Percentiles rank a stretch among this genome's conserved stretches.
Evolutionary conservation across 2,113 vertebrate species (phyloP).

Genomic region (Camelus bactrianus): DNA sequence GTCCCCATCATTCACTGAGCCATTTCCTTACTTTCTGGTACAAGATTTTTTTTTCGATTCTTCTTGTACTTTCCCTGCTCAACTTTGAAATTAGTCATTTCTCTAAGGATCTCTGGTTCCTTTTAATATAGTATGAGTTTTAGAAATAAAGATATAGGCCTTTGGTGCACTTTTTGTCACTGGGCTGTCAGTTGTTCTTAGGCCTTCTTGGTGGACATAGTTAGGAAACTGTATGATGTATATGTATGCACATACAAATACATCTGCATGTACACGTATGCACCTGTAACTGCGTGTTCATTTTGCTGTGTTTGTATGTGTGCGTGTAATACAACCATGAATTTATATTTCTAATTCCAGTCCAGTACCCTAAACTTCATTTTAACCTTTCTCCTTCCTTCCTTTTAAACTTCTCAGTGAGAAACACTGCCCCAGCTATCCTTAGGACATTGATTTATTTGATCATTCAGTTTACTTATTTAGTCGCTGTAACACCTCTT

Average conservation of each 20-base stretch:
- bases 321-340: not conserved
- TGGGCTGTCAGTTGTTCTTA: not conserved
- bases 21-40: slow-evolving; percentile 37
- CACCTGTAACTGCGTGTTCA: not conserved
- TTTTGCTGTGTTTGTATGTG: not conserved
- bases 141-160: not conserved
- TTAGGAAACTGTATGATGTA: not conserved
- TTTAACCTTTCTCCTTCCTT: not conserved
- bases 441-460: not conserved
- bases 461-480: not conserved
- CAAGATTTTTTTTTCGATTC: slow-evolving; percentile 9
- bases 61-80: not conserved
- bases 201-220: not conserved
- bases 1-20: not conserved
- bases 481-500: not conserved
- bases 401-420: not conserved
- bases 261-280: not conserved
- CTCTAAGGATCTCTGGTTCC: not conserved
- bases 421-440: not conserved
- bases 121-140: not conserved
- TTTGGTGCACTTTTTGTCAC: not conserved
- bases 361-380: not conserved
- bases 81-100: not conserved
- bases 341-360: not conserved
- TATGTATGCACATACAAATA: too few relatives aligned